Base-by-base conservation (phyloP, 2,797 vertebrate species). In the Margarornis squamiger region DNA sequence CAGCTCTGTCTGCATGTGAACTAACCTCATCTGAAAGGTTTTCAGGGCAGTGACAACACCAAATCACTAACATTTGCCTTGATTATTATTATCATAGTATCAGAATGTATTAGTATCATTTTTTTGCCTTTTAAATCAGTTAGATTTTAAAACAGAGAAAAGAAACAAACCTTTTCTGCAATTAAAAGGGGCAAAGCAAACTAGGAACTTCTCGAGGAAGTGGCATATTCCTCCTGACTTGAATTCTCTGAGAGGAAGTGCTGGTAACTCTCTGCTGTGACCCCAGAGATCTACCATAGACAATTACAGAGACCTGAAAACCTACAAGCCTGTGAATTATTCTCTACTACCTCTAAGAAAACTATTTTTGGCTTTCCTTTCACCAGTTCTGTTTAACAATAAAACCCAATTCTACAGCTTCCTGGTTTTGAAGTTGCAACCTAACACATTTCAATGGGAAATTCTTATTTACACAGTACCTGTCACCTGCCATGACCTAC, bases 361-460 rank as follows among this genome's bases (percentile, higher is more conserved):
- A 63, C n/a, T 86, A 71, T 80, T 94, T 88, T 59, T 51, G 75
- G 65, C 65, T 92, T 86, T 74, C 57, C 70, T 94, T 90, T 92
- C 61, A 73, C 68, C 49, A 49, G 26, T 49, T 85, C 75, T 83
- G 45, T 74, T 80, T 75, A 90, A 84, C 70, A 90, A 72, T 63
- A 90, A 77, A 84, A 11, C 41, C 17, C 45, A 57, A 19, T 54
- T 90, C 51, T 67, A 63, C 30, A 63, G 45, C 45, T 81, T 91
- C 57, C 65, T 78, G 46, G 8, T 83, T 94, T 39, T 75, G 36
- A 88, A 77, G 74, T 24, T 17, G 48, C 15, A 66, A 57, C 59
- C 36, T 11, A 67, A 74, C 6, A 6, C 32, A 59, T 63, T 63
- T 74, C 70, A 58, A 12, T 10, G 26, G 52, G 79, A 65, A 82